Conservation (phyloP, 1,140 invertebrate genomes). For the Drosophila simulans region DNA sequence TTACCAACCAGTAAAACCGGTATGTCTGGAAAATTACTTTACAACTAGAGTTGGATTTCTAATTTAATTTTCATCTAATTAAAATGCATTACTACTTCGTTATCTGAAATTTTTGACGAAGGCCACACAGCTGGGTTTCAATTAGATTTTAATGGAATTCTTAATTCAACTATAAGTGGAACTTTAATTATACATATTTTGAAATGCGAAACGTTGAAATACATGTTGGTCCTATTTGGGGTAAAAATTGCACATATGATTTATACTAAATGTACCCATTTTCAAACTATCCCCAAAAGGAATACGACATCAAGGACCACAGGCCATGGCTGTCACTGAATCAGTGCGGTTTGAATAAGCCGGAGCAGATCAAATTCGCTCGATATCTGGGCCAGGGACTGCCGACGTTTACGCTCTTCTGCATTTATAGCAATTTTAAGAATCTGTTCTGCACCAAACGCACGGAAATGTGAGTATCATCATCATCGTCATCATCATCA, state of each 20-base stretch:
- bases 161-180: not conserved
- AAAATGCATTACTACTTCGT: not conserved
- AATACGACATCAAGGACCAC: constrained; percentile 84
- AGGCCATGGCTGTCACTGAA: constrained; percentile 81
- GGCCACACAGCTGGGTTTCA: no score
- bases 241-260: not conserved
- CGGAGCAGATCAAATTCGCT: constrained; percentile 84
- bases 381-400: constrained; percentile 83
- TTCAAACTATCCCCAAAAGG: constrained; percentile 33
- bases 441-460: constrained; percentile 84
- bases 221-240: not conserved
- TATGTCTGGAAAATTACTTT: constrained; percentile 26
- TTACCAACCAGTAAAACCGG: constrained; percentile 24
- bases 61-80: not conserved
- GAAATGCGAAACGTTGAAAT: no score
- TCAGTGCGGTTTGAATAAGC: constrained; percentile 82
- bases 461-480: constrained; percentile 80
- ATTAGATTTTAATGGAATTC: not conserved
- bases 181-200: no score
- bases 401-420: constrained; percentile 83
- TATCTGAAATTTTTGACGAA: not conserved
- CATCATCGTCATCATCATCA: not conserved
- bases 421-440: constrained; percentile 85
- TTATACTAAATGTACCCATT: not conserved
- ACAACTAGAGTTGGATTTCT: constrained; percentile 8